Percentiles rank a stretch among this genome's conserved stretches.
These are phyloP conservation scores for Tupaia tana DNA, from an alignment of 2,113 vertebrate genomes.

Conservation along the genomic window DNA sequence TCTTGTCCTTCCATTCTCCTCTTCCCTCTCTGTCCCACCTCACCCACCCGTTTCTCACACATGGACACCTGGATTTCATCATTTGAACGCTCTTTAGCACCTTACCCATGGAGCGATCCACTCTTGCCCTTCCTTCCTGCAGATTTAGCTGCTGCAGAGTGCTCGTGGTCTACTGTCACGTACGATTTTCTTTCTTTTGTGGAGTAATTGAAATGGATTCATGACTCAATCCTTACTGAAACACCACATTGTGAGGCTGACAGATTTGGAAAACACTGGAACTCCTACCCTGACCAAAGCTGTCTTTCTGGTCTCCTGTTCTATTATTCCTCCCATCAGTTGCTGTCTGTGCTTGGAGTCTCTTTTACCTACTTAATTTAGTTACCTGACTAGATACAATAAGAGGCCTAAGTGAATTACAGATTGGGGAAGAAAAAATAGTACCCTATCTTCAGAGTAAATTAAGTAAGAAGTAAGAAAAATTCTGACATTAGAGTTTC, in stretches of 20 bases:
- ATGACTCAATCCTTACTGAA: conserved; percentile 75
- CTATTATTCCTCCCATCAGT: conserved; percentile 65
- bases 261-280: conserved; percentile 69
- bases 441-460: background rate
- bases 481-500: background rate
- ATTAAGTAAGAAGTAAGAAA: conserved; percentile 21
- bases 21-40: too few species aligned
- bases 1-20: background rate
- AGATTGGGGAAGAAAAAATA: conserved; percentile 7
- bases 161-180: conserved; percentile 61
- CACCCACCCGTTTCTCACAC: background rate
- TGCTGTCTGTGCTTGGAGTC: conserved; percentile 15
- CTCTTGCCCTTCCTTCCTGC: background rate
- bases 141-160: background rate
- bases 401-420: background rate
- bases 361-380: conserved; percentile 61
- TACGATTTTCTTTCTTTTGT: conserved; percentile 75
- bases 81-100: background rate
- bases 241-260: conserved; percentile 71
- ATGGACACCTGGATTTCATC: background rate
- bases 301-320: conserved; percentile 72
- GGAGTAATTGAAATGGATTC: conserved; percentile 69
- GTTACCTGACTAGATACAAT: conserved; percentile 53
- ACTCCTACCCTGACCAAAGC: conserved; percentile 62
- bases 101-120: background rate